Evolutionary conservation across 1,140 invertebrate species (phyloP).

Genomic region (Yoshiicerus persimilis): DNA sequence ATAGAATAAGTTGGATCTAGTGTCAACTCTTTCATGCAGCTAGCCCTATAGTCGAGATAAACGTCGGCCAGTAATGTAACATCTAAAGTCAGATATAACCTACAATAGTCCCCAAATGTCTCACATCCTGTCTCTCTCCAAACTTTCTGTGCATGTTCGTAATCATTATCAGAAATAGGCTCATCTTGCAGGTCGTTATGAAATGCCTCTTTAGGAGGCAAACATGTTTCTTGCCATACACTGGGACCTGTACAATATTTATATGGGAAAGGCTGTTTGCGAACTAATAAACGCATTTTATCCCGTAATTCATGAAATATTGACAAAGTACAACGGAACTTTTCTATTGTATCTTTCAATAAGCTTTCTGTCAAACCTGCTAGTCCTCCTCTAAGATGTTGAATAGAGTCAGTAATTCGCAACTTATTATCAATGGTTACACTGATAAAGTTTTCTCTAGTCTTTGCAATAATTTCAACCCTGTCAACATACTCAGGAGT

Average conservation of each 20-base stretch:
- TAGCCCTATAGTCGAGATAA: neutral
- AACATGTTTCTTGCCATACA: neutral
- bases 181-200: neutral
- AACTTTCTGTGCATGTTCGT: neutral
- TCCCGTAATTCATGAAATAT: neutral
- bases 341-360: neutral
- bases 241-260: neutral
- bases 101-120: neutral
- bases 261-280: neutral
- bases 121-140: neutral
- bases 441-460: neutral
- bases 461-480: neutral
- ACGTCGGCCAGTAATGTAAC: neutral
- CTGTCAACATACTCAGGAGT: neutral
- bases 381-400: too few relatives aligned
- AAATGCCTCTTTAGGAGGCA: neutral
- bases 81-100: neutral
- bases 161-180: neutral
- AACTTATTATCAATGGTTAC: too few relatives aligned
- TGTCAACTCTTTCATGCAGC: neutral
- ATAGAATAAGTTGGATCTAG: neutral
- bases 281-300: neutral
- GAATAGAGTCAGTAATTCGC: too few relatives aligned
- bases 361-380: too few relatives aligned
- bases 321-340: neutral